These are phyloP conservation scores for Arge pagana DNA, from an alignment of 2,888 invertebrate genomes.

Conservation along the genomic window DNA sequence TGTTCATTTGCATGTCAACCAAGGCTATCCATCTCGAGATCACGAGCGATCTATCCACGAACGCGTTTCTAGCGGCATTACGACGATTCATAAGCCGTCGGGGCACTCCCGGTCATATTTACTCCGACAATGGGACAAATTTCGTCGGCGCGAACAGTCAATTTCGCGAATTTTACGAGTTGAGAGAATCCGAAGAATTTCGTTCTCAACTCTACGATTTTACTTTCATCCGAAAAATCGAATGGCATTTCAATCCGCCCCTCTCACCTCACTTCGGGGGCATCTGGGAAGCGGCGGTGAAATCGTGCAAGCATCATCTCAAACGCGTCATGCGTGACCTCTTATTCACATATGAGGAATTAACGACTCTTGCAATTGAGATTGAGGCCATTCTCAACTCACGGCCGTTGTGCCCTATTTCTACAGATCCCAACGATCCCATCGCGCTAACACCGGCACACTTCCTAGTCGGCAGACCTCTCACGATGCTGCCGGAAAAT, in stretches of 20 bases:
- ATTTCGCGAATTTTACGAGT: slow-evolving; percentile 19
- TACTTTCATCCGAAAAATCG: slow-evolving; percentile 6
- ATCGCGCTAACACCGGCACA: slow-evolving; percentile 25
- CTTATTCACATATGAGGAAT: slow-evolving; percentile 22
- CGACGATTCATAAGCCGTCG: slow-evolving; percentile 26
- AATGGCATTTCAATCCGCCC: slow-evolving; percentile 25
- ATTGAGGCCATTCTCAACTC: slow-evolving; percentile 27
- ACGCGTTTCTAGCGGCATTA: slow-evolving; percentile 30
- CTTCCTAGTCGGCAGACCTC: too few relatives aligned
- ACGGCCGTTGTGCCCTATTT: slow-evolving; percentile 21
- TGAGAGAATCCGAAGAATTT: slow-evolving; percentile 14
- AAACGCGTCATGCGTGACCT: slow-evolving; percentile 15
- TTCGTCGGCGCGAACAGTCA: slow-evolving; percentile 32
- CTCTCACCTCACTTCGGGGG: slow-evolving; percentile 27
- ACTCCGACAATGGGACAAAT: slow-evolving; percentile 31
- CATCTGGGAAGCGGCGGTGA: slow-evolving; percentile 30
- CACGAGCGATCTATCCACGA: slow-evolving; percentile 22
- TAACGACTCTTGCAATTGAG: slow-evolving; percentile 22
- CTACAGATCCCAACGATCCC: slow-evolving; percentile 27
- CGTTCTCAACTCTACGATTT: slow-evolving; percentile 10
- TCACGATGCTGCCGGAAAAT: too few relatives aligned
- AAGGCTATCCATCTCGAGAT: slow-evolving; percentile 26
- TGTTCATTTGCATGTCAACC: slow-evolving; percentile 26
- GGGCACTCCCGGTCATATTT: slow-evolving; percentile 19
- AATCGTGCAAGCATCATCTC: slow-evolving; percentile 28